Percentiles rank a stretch among this genome's conserved stretches.
These are phyloP conservation scores for Drosophila cognata DNA, from an alignment of 2,888 invertebrate genomes.

Conservation along the genomic window DNA sequence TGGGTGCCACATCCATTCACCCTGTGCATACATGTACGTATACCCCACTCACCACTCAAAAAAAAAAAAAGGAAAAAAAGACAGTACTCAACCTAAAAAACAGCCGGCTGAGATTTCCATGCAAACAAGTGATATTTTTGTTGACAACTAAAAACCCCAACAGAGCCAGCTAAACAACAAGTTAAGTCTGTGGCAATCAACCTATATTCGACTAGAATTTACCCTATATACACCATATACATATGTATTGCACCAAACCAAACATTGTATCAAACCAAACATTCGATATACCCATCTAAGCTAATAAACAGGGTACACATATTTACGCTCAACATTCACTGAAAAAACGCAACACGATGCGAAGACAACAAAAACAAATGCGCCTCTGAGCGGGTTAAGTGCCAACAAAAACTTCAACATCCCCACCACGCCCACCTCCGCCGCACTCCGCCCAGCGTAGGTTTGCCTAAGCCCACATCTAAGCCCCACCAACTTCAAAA, in stretches of 20 bases:
- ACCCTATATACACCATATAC: background rate
- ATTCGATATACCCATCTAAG: background rate
- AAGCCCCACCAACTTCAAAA: constrained; percentile 14
- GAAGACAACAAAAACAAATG: constrained; percentile 44
- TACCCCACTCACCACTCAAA: constrained; percentile 19
- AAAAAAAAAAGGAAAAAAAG: background rate
- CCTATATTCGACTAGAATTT: background rate
- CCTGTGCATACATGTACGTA: background rate
- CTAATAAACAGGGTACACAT: constrained; percentile 7
- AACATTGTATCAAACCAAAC: no score
- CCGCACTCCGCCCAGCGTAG: background rate
- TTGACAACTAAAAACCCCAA: constrained; percentile 70
- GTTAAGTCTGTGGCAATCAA: background rate
- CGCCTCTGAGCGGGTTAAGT: constrained; percentile 48
- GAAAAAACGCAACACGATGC: constrained; percentile 27
- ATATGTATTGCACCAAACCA: background rate
- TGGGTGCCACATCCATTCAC: constrained; percentile 34
- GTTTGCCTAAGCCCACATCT: constrained; percentile 13
- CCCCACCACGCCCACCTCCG: background rate
- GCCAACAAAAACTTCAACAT: constrained; percentile 22
- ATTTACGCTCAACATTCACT: constrained; percentile 50
- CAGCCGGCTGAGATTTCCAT: constrained; percentile 60
- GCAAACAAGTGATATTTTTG: constrained; percentile 80
- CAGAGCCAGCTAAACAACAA: constrained; percentile 29
- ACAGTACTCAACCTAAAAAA: constrained; percentile 6